Conservation (phyloP, 2,888 invertebrate species). For the Noctua janthina region DNA sequence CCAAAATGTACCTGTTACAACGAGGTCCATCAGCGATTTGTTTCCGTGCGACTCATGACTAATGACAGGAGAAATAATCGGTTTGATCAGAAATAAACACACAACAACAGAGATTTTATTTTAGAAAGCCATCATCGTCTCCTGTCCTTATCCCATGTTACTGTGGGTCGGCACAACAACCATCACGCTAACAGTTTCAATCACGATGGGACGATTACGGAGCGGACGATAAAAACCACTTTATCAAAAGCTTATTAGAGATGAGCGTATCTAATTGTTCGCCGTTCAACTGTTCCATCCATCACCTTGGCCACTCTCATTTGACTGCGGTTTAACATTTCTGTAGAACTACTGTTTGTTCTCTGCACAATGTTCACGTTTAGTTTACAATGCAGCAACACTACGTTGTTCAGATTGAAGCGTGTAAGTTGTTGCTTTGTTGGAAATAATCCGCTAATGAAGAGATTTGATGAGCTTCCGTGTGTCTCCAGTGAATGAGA, state of each 20-base stretch:
- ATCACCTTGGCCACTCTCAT: neutral
- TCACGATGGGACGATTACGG: neutral
- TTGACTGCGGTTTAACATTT: too few relatives aligned
- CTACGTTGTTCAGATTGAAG: conserved; percentile 22
- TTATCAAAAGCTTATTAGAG: neutral
- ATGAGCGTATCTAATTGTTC: neutral
- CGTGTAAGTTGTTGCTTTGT: conserved; percentile 21
- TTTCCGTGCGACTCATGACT: neutral
- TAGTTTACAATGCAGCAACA: conserved; percentile 12
- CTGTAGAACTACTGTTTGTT: conserved; percentile 19
- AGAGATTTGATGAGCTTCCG: conserved; percentile 43
- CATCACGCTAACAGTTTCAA: neutral
- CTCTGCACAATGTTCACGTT: neutral
- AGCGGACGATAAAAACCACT: neutral
- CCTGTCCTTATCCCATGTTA: neutral
- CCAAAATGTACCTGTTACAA: neutral
- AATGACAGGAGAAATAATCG: neutral
- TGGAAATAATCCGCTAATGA: conserved; percentile 38
- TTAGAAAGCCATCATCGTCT: neutral
- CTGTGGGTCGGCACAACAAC: neutral
- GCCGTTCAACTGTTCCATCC: neutral
- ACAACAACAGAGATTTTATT: neutral
- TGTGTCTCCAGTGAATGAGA: conserved; percentile 9
- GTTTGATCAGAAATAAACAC: neutral
- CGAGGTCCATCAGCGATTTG: neutral